Conservation (phyloP, 2,797 vertebrate genomes). For the Anguilla pacifica region DNA sequence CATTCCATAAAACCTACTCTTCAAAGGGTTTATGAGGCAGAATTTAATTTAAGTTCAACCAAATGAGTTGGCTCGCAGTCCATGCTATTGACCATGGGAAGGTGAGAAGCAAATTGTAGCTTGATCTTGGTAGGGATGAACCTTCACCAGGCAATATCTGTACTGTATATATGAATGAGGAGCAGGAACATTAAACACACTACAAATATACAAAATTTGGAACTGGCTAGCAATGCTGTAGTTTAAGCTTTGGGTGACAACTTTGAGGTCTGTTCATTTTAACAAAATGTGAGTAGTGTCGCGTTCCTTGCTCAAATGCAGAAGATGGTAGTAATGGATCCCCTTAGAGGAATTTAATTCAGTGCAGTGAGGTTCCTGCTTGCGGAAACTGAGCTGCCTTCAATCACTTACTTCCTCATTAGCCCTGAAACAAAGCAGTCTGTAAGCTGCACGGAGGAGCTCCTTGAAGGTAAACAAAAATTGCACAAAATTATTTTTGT, state of each 20-base stretch:
- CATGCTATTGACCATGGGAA: not conserved
- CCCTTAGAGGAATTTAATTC: not conserved
- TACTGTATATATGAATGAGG: too few species aligned
- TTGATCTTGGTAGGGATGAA: not conserved
- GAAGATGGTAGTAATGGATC: not conserved
- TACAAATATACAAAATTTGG: not conserved
- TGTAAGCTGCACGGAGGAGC: not conserved
- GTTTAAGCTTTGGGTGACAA: not conserved
- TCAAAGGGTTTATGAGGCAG: too few species aligned
- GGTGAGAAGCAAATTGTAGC: not conserved
- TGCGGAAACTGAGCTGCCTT: not conserved
- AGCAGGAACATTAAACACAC: not conserved
- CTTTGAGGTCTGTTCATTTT: not conserved
- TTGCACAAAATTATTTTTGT: not conserved
- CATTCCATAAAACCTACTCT: too few species aligned
- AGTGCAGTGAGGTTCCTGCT: not conserved
- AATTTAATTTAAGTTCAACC: too few species aligned
- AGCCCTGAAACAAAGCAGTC: not conserved
- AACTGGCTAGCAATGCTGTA: not conserved
- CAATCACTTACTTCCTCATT: conserved; percentile 3
- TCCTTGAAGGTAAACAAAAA: not conserved
- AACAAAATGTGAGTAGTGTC: not conserved
- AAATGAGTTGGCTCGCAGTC: not conserved
- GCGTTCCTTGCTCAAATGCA: not conserved
- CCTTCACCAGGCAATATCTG: not conserved